Evolutionary conservation across 2,888 invertebrate species (phyloP).

Genomic region (Sinodicranocentrus sp.): DNA sequence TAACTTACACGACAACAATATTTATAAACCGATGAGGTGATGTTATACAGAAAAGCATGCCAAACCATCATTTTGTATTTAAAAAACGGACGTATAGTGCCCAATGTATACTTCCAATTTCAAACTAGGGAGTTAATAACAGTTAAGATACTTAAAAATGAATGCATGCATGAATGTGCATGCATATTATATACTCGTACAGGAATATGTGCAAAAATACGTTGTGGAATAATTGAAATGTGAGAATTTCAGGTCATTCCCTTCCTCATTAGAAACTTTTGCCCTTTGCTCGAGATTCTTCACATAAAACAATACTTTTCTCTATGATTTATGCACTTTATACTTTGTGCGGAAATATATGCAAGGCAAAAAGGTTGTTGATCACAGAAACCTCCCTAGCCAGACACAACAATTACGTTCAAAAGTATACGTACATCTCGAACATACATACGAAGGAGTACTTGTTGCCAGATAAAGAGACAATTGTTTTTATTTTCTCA

Average conservation of each 20-base stretch:
- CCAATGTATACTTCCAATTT: too few species aligned
- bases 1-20: not conserved
- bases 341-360: constrained; percentile 32
- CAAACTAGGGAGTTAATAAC: constrained; percentile 16
- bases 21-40: constrained; percentile 2
- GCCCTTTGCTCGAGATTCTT: constrained; percentile 34
- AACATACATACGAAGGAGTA: constrained; percentile 8
- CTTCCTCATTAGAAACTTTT: constrained; percentile 67
- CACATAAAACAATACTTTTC: constrained; percentile 18
- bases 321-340: not conserved
- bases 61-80: too few species aligned
- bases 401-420: constrained; percentile 16
- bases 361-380: constrained; percentile 43
- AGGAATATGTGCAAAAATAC: not conserved
- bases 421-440: not conserved
- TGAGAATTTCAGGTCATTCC: constrained; percentile 73
- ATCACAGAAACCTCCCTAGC: not conserved
- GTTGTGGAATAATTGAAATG: constrained; percentile 50
- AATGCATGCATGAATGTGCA: not conserved
- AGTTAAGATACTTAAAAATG: constrained; percentile 15
- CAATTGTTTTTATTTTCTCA: constrained; percentile 41
- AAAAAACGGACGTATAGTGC: too few species aligned
- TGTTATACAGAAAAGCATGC: too few species aligned
- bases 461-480: constrained; percentile 29
- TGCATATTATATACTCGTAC: too few species aligned